Conservation (phyloP, 1,140 invertebrate genomes). For the Heliconius himera region DNA sequence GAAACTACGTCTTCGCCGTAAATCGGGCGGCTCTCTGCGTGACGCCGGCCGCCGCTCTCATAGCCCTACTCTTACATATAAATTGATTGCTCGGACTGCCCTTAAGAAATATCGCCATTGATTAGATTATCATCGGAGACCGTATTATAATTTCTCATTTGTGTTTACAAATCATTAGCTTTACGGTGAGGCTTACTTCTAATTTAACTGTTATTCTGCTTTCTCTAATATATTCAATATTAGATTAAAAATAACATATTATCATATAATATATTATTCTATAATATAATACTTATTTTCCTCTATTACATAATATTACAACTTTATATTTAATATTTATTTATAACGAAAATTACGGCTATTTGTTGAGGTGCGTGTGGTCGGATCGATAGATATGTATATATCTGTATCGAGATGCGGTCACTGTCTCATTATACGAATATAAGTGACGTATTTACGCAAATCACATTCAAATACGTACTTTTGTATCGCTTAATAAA, state of each 20-base stretch:
- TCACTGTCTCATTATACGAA: slow-evolving; percentile 36
- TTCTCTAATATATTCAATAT: too few relatives aligned
- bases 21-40: slow-evolving; percentile 39
- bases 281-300: too few relatives aligned
- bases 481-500: slow-evolving; percentile 59
- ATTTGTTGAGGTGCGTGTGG: background rate
- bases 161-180: slow-evolving; percentile 17
- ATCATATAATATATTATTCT: too few relatives aligned
- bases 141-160: slow-evolving; percentile 33
- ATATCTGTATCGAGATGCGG: slow-evolving; percentile 14
- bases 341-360: background rate
- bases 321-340: background rate
- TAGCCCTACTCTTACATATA: slow-evolving; percentile 24
- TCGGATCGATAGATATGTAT: slow-evolving; percentile 16
- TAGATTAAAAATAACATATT: too few relatives aligned
- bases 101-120: slow-evolving; percentile 37
- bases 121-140: slow-evolving; percentile 38
- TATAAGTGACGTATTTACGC: slow-evolving; percentile 60
- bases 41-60: slow-evolving; percentile 38
- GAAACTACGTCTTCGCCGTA: slow-evolving; percentile 30
- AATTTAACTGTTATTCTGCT: background rate
- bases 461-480: slow-evolving; percentile 60
- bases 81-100: slow-evolving; percentile 39
- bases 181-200: background rate
- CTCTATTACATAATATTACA: background rate